Base-by-base conservation (phyloP, 30 jellyfish, hydroid and myxozoan species). In the Cassiopea xamachana region DNA sequence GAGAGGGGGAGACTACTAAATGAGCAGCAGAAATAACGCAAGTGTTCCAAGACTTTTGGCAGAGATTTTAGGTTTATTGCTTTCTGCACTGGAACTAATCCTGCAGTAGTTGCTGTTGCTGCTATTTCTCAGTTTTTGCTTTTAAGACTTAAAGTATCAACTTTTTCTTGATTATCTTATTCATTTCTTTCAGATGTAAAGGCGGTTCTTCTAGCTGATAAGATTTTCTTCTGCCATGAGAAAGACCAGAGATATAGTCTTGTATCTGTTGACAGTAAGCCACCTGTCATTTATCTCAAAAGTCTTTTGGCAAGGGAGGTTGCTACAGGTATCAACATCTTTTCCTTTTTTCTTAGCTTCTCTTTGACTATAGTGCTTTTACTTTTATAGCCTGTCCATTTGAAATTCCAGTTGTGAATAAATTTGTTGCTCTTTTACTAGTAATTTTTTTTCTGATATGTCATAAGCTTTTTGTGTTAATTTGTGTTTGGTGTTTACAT, bases 231-330 rank as follows among this genome's bases (percentile, higher is more conserved):
- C 81, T 83, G 91, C 75, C 97, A 92, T 67, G 99, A 96, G 27
- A 96, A 96, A 48, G 96, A 87, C 77, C 97, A 97, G 64, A 79
- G 93, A 60, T 87, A 87, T 77, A 94, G 80, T 80, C 86, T 92
- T 48, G 90, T 86, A 10, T 89, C 98, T n/a, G 75, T 89, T n/a
- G 99, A 96, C 61, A 89, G 84, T 89, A 96, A 91, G 85, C 85
- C 98, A 1, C 99, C 99, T 7, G 97, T 86, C 46, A 81, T 97
- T 46, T 83, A 81, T 73, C 90, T 97, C 88, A 82, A 87, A 68
- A 93, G 90, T 86, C 92, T 97, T 19, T 79, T 97, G 87, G 98
- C 93, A 1, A 89, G 99, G 50, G 98, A 90, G 69, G 98, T 93
- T 17, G 99, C 99, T 43, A 97, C 98, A 81, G 99, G 98, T 92